Base-by-base conservation (phyloP, 2,113 vertebrate species). In the Rhagologus leucostigma region DNA sequence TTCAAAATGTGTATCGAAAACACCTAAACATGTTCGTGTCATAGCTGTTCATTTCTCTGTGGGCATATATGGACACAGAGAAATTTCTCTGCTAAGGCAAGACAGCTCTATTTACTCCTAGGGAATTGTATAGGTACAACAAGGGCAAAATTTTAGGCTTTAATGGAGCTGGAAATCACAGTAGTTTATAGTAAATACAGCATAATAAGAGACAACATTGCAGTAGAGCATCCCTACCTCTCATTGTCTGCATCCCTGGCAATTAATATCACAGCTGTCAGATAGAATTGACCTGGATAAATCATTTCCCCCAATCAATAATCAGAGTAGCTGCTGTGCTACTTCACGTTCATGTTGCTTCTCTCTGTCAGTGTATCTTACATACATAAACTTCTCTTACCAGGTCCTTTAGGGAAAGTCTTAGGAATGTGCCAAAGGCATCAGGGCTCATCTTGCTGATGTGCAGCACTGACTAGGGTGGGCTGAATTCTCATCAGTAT, bases 221-320 rank as follows among this genome's bases (percentile, higher is more conserved):
- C 74, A 57, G 50, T 16, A 64, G 47, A 68, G 52, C 70, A 77
- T 64, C 29, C 49, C 59, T 78, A 32, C 64, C 33, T 75, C 56
- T 75, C 55, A 75, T 20, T 81, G 56, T 59, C 76, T 32, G 60
- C 33, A 70, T 68, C 73, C 65, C 71, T 13, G 74, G 56, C 86
- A 95, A 94, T 92, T 89, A 95, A 74, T 93, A 91, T 56, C 87
- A 55, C 53, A 57, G 46, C 77, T 95, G 79, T 56, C 96, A 87
- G 57, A 63, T 46, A 56, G 80, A 84, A 94, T 44, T 75, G 65
- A 46, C 27, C 69, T 24, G 53, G 49, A 89, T 84, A 81, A 89
- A 91, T 82, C 4, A 59, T 75, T 89, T 79, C 59, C 53, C 46
- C 46, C 74, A 73, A 53, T 83, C 87, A 69, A 91, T 95, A 96